phyloP scores from a whole-genome alignment of 1,140 invertebrate genomes.

The Drosophila miranda region DNA sequence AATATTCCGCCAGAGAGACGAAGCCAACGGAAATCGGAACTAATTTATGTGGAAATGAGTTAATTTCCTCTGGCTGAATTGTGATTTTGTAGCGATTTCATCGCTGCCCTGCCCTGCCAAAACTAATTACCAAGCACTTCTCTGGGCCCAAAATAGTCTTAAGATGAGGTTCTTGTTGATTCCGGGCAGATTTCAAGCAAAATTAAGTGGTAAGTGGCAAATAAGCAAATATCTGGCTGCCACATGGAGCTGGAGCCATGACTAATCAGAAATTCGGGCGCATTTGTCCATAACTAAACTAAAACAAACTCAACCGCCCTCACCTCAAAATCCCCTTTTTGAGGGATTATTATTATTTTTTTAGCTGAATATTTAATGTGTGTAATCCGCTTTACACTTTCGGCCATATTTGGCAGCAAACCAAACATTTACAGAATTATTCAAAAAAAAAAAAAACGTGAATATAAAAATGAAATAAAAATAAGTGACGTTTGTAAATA shows the following conservation, averaged over 20 bases:
- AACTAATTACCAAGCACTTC: slow-evolving; percentile 72
- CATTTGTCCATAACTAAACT: too few relatives aligned
- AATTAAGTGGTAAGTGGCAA: slow-evolving; percentile 64
- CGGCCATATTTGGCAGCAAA: slow-evolving; percentile 1
- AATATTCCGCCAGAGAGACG: slow-evolving; percentile 53
- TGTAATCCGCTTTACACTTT: slow-evolving; percentile 41
- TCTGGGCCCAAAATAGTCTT: slow-evolving; percentile 41
- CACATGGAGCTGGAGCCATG: slow-evolving; percentile 1
- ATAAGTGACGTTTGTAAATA: too few relatives aligned
- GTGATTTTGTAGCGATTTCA: slow-evolving; percentile 79
- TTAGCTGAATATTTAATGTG: slow-evolving; percentile 27
- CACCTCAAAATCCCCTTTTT: too few relatives aligned
- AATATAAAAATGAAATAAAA: background rate
- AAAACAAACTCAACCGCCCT: too few relatives aligned
- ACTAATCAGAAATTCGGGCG: background rate
- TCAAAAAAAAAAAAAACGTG: too few relatives aligned
- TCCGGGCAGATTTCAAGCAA: slow-evolving; percentile 49
- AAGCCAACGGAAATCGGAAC: slow-evolving; percentile 60
- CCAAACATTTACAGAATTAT: too few relatives aligned
- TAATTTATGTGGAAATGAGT: slow-evolving; percentile 80
- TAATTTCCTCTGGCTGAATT: slow-evolving; percentile 77
- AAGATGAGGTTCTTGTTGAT: slow-evolving; percentile 25
- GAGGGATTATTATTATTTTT: too few relatives aligned
- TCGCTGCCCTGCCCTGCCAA: slow-evolving; percentile 39
- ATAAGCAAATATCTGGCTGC: slow-evolving; percentile 16